Base-by-base conservation (phyloP, 2,797 vertebrate species). In the Sebastes itinus region DNA sequence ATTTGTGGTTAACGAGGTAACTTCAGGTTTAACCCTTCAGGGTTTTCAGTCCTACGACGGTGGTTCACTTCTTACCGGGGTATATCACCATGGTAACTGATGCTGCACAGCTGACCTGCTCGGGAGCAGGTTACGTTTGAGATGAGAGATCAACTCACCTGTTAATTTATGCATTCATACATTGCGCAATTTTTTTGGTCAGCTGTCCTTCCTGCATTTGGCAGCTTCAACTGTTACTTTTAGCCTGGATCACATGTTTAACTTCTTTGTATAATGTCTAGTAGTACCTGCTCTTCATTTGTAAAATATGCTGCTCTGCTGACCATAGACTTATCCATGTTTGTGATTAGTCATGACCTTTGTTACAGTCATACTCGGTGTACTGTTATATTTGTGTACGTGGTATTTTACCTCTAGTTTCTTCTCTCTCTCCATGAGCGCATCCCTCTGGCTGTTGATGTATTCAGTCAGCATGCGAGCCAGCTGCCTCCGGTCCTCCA, bases 381-480 rank as follows among this genome's bases (percentile, higher is more conserved):
- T 67, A n/a, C 8, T 13, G 30, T 65, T 8, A 4, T 60, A 30
- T 65, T 55, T 30, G 77, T 42, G 38, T 46, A 2, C 66, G 33
- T 2, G 2, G 2, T 3, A 42, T 1, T 94, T 93, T 93, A 96
- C 99, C 94, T 99, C 98, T 12, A 99, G 96, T 82, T 99, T 99
- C 90, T 97, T 99, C 95, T 99, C 98, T 58, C 99, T 97, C 90
- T 98, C 97, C 0, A 88, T 96, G 74, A 99, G 94, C 42, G 97
- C 97, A 18, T 99, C 98, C 92, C 97, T 98, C 95, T 99, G 98
- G 88, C 96, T 98, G 96, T 95, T 93, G 82, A 99, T 99, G 91
- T 99, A 99, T 74, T 99, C 98, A 7, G 98, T 97, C 78, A 99
- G 92, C 98, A 99, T 99, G 62, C 98, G 96, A 0, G 98, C 97